These are phyloP conservation scores for Diachrysia chrysitis DNA, from an alignment of 2,888 invertebrate species.

Conservation along the genomic window DNA sequence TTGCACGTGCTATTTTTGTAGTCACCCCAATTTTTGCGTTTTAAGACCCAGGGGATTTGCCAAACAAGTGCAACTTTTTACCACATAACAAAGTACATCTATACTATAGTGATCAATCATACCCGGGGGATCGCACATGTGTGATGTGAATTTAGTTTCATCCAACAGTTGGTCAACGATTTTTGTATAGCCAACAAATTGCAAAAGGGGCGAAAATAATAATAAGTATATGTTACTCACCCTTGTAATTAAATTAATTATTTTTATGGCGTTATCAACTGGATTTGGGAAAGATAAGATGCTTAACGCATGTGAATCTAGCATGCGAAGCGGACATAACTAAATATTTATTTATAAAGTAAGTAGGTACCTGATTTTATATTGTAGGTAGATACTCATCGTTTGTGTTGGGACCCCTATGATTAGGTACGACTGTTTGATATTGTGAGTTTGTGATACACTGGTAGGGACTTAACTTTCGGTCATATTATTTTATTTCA, in stretches of 20 bases:
- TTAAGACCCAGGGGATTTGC: constrained; percentile 6
- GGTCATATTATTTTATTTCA: too few species aligned
- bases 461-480: too few species aligned
- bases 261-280: neutral
- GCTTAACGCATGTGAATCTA: neutral
- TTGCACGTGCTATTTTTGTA: constrained; percentile 16
- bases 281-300: neutral
- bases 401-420: too few species aligned
- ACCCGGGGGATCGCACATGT: constrained; percentile 20
- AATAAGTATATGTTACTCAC: neutral
- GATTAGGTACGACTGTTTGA: too few species aligned
- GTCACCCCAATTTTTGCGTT: constrained; percentile 22
- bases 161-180: constrained; percentile 29
- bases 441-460: too few species aligned
- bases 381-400: too few species aligned
- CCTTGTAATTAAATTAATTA: constrained; percentile 13
- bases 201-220: constrained; percentile 5
- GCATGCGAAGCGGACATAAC: neutral
- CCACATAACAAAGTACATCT: constrained; percentile 13
- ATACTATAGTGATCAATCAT: constrained; percentile 27
- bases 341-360: neutral
- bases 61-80: constrained; percentile 42
- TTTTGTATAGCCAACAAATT: constrained; percentile 22
- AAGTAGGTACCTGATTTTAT: too few species aligned
- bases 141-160: constrained; percentile 14